A percentile compares a stretch with the other conserved stretches of the same genome.
Conservation (phyloP, 2,888 invertebrate species). For the Phalangium opilio region DNA sequence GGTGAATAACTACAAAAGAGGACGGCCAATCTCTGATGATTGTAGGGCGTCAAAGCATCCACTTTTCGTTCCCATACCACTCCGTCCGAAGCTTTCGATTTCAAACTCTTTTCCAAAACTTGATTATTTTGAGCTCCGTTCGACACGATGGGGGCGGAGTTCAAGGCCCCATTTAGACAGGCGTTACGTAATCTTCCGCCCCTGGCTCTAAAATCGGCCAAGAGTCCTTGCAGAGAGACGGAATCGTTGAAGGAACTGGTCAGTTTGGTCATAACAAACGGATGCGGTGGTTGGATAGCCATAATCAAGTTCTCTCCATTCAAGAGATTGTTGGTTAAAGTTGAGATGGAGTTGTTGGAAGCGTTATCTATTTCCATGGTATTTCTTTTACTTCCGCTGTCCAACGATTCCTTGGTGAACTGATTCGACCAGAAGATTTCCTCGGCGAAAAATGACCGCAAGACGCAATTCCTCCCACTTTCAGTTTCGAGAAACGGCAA, state of each 20-base stretch:
- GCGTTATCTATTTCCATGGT: slow-evolving; percentile 11
- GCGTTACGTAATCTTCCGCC: slow-evolving; percentile 45
- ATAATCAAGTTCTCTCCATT: slow-evolving; percentile 15
- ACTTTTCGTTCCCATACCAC: slow-evolving; percentile 8
- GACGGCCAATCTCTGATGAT: slow-evolving; percentile 62
- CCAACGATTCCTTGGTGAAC: slow-evolving; percentile 21
- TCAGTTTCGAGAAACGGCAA: slow-evolving; percentile 80
- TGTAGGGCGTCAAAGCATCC: slow-evolving; percentile 47
- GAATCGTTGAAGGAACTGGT: slow-evolving; percentile 44
- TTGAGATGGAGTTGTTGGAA: background rate
- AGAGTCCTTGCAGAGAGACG: slow-evolving; percentile 47
- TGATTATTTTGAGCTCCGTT: background rate
- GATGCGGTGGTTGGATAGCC: slow-evolving; percentile 38
- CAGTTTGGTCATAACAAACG: slow-evolving; percentile 55
- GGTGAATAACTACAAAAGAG: slow-evolving; percentile 74
- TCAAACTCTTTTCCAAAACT: background rate
- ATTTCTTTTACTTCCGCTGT: slow-evolving; percentile 1
- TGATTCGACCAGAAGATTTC: slow-evolving; percentile 51
- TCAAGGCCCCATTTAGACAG: slow-evolving; percentile 2
- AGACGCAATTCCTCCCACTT: slow-evolving; percentile 53
- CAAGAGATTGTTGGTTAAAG: slow-evolving; percentile 3
- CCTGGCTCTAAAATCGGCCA: slow-evolving; percentile 73
- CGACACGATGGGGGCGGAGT: too few relatives aligned
- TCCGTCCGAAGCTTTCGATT: background rate
- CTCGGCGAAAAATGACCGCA: slow-evolving; percentile 54